Percentiles rank a stretch among this genome's conserved stretches.
phyloP scores from a whole-genome alignment of 2,113 vertebrate genomes.

The Atherinomorus stipes region DNA sequence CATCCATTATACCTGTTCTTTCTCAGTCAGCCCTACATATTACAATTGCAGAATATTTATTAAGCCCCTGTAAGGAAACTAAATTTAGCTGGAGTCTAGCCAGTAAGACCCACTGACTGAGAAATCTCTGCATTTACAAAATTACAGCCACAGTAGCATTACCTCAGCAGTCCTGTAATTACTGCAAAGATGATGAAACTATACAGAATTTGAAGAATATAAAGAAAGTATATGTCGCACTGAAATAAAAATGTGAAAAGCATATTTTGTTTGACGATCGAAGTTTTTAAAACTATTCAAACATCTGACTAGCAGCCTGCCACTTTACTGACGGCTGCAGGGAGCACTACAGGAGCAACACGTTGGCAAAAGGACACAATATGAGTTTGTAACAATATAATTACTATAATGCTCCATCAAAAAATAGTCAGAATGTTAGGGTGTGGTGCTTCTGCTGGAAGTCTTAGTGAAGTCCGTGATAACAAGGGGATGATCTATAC shows the following conservation, averaged over 20 bases:
- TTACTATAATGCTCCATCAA: accelerated
- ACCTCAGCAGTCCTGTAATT: no score
- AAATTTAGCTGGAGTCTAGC: no score
- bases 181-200: background rate
- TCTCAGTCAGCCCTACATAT: background rate
- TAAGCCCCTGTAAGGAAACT: background rate
- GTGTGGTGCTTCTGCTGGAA: background rate
- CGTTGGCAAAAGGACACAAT: background rate
- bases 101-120: no score
- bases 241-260: no score
- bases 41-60: background rate
- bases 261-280: background rate
- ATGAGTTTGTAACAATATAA: background rate
- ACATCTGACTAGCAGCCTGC: background rate
- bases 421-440: background rate
- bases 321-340: no score
- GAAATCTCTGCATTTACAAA: no score
- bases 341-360: conserved; percentile 27
- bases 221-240: no score
- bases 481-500: background rate
- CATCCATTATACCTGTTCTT: background rate
- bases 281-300: background rate
- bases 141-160: no score
- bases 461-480: background rate
- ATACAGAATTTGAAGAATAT: background rate